phyloP scores from a whole-genome alignment of 2,113 vertebrate genomes.

The Leptodactylus fuscus region DNA sequence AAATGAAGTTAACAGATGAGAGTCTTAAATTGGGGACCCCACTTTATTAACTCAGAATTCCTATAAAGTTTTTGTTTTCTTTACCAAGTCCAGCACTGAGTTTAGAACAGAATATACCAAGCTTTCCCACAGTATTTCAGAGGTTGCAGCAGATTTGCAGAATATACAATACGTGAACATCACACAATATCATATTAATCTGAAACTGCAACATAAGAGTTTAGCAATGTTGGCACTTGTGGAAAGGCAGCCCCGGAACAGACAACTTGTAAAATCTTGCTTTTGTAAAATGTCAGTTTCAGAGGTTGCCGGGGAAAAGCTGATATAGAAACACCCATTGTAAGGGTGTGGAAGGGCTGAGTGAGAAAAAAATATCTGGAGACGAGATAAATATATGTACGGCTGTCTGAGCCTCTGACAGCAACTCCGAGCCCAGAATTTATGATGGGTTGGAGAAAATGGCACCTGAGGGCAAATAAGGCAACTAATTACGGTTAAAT shows the following conservation, averaged over 20 bases:
- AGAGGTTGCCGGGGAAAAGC: constrained; percentile 14
- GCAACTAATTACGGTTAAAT: constrained; percentile 57
- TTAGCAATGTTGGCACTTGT: constrained; percentile 25
- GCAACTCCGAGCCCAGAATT: constrained; percentile 41
- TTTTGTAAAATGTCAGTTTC: constrained; percentile 27
- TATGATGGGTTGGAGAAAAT: constrained; percentile 54
- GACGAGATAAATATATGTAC: constrained; percentile 59
- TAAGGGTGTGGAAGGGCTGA: constrained; percentile 38
- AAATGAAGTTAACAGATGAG: no score
- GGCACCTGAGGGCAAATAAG: constrained; percentile 53
- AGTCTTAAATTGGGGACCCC: no score
- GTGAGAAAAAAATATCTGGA: constrained; percentile 53
- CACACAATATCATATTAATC: neutral
- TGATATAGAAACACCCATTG: constrained; percentile 19
- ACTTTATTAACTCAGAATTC: no score
- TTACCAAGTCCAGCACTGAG: no score
- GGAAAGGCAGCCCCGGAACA: neutral
- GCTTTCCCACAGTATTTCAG: no score
- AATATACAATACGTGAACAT: no score
- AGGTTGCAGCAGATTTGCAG: no score
- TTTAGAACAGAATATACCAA: no score
- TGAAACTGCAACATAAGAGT: neutral
- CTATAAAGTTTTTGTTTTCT: no score
- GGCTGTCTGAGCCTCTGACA: constrained; percentile 54
- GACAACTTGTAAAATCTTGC: constrained; percentile 53